Percentiles rank a stretch among this genome's conserved stretches.
These are phyloP conservation scores for Drosophila bocqueti DNA, from an alignment of 1,140 invertebrate species.

Conservation along the genomic window DNA sequence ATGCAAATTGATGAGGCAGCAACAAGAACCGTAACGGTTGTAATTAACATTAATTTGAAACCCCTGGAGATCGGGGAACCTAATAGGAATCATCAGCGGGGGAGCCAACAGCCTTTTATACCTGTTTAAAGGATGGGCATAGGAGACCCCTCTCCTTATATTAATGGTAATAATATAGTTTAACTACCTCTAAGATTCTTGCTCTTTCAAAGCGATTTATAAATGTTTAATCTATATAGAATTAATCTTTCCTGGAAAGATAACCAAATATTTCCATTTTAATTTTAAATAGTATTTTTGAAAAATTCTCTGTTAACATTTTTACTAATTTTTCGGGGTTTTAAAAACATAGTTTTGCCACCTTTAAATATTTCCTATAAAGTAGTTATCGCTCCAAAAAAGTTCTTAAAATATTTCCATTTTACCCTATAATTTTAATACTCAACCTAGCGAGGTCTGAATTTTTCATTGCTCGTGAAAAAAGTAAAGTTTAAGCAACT, in stretches of 20 bases:
- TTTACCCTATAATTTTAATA: too few species aligned
- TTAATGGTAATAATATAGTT: slow-evolving; percentile 37
- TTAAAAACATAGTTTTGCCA: not conserved
- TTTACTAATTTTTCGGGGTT: too few species aligned
- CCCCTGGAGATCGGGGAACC: slow-evolving; percentile 55
- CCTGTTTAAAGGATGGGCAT: slow-evolving; percentile 24
- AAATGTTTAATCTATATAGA: not conserved
- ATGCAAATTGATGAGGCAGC: slow-evolving; percentile 55
- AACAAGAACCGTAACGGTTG: slow-evolving; percentile 24
- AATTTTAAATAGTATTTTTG: not conserved
- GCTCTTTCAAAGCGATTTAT: not conserved
- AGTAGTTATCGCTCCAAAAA: not conserved
- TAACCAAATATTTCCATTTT: too few species aligned
- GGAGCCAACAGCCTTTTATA: slow-evolving; percentile 42
- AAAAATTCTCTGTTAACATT: too few species aligned
- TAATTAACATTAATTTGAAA: slow-evolving; percentile 78
- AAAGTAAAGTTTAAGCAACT: slow-evolving; percentile 22
- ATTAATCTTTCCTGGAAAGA: not conserved
- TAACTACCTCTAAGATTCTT: not conserved
- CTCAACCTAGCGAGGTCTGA: too few species aligned
- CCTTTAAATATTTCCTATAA: not conserved
- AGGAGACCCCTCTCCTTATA: slow-evolving; percentile 1
- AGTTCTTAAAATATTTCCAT: not conserved
- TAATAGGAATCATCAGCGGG: slow-evolving; percentile 59
- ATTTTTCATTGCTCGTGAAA: slow-evolving; percentile 1